Evolutionary conservation across 2,797 vertebrate species (phyloP), one percentile per base, ranked within the genome.

Genomic region (Molossus molossus): DNA sequence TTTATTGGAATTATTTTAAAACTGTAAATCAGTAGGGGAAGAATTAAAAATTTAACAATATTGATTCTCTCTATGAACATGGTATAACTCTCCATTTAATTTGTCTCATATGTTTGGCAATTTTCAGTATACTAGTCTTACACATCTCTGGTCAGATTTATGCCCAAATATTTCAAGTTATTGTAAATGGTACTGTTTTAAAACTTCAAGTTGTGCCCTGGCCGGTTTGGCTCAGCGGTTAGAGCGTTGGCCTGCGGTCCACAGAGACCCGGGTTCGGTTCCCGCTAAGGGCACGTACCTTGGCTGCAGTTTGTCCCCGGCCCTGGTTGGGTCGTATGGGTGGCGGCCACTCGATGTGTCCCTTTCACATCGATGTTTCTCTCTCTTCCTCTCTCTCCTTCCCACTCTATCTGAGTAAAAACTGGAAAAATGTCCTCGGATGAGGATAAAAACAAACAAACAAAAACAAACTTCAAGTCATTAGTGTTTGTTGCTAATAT

Each of bases 1-100:
- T 88, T 88, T 14, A 77, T 67, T 89, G 29, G 29, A 77, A 75
- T 89, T 58, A 13, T 60, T 27, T 80, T 88, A 89, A 94, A n/a
- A 55, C 4, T 76, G 57, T 82, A 92, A 77, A 58, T 91, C 64
- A 29, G 3, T 58, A 64, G 48, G 33, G 17, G 6, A 29, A 37
- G 29, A 81, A 65, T 15, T 84, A 33, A 82, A 90, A 72, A 77
- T 53, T 27, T 88, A 94, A 82, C 20, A 60, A 65, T 23, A 93
- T 37, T 75, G 33, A 72, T 25, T 87, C 21, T 86, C 0, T 82
- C 17, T 9, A 33, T 80, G 17, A 92, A 87, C 37, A 33, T 64
- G 3, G 33, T 64, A 33, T 72, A 77, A 67, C 23, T 93, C 73
- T 58, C 20, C 29, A 53, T 62, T 89, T 77, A 62, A 85, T 86